Conservation (phyloP, 37 sponge, comb jelly and placozoan genomes). For the Dysidea cf. avara region DNA sequence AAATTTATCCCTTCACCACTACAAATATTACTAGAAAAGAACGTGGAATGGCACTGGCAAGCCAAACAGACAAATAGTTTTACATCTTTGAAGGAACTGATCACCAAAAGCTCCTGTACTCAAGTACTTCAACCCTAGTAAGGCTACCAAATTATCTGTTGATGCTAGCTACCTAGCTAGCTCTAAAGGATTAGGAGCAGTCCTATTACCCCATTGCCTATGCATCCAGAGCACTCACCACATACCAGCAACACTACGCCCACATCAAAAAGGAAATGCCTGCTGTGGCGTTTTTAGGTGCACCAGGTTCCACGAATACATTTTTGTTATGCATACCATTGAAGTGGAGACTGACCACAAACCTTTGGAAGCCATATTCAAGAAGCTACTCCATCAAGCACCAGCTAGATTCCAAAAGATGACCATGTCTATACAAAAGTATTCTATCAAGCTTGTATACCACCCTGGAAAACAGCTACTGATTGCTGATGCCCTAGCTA, state of each 20-base stretch:
- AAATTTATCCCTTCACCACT: slow-evolving; percentile 47
- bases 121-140: neutral
- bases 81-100: no score
- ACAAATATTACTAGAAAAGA: slow-evolving; percentile 18
- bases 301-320: no score
- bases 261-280: slow-evolving; percentile 24
- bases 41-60: no score
- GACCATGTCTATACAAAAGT: slow-evolving; percentile 22
- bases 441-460: slow-evolving; percentile 15
- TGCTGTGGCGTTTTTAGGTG: slow-evolving; percentile 21
- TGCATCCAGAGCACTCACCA: slow-evolving; percentile 22
- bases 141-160: neutral
- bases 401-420: slow-evolving; percentile 36
- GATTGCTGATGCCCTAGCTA: no score
- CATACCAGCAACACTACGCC: slow-evolving; percentile 11
- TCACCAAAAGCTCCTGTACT: slow-evolving; percentile 10
- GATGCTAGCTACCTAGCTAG: no score
- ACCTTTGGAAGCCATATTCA: no score
- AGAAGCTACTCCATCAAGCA: slow-evolving; percentile 21
- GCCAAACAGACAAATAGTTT: no score
- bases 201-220: slow-evolving; percentile 22
- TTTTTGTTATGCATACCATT: no score
- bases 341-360: no score
- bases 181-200: slow-evolving; percentile 25
- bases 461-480: no score